Evolutionary conservation across 2,113 vertebrate species (phyloP).

Genomic region (Campylorhamphus procurvoides): DNA sequence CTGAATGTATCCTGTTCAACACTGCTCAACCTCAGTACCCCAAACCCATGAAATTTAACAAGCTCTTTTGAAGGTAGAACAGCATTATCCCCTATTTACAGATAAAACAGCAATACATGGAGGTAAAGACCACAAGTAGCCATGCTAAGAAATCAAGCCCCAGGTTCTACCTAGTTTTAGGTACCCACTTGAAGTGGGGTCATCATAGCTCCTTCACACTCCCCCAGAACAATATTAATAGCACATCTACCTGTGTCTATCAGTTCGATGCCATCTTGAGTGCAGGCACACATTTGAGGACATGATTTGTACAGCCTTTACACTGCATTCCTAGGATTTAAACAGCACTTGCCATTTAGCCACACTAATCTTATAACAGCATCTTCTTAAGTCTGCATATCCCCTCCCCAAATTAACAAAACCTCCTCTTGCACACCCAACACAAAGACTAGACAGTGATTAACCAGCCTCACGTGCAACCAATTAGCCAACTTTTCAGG

Average conservation of each 20-base stretch:
- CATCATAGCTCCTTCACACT: not conserved
- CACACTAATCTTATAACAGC: not conserved
- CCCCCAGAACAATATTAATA: not conserved
- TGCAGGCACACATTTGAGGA: not conserved
- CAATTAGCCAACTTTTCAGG: conserved; percentile 15
- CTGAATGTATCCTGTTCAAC: not conserved
- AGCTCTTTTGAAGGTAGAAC: not conserved
- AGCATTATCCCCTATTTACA: not conserved
- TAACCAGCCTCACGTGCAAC: conserved; percentile 30
- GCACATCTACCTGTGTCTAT: not conserved
- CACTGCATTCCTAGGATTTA: not conserved
- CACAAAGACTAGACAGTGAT: not conserved
- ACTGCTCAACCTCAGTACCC: not conserved
- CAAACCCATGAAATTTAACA: not conserved
- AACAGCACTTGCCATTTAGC: not conserved
- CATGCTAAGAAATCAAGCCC: not conserved
- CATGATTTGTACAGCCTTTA: not conserved
- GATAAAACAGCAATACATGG: not conserved
- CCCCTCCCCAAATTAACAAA: not conserved
- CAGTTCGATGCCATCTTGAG: not conserved
- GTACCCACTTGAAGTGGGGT: not conserved
- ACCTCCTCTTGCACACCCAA: not conserved
- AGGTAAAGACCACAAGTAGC: not conserved
- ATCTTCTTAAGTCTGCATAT: not conserved
- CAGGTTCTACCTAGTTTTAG: not conserved